Base-by-base conservation (phyloP, 2,113 vertebrate species). In the Solenodon paradoxus region DNA sequence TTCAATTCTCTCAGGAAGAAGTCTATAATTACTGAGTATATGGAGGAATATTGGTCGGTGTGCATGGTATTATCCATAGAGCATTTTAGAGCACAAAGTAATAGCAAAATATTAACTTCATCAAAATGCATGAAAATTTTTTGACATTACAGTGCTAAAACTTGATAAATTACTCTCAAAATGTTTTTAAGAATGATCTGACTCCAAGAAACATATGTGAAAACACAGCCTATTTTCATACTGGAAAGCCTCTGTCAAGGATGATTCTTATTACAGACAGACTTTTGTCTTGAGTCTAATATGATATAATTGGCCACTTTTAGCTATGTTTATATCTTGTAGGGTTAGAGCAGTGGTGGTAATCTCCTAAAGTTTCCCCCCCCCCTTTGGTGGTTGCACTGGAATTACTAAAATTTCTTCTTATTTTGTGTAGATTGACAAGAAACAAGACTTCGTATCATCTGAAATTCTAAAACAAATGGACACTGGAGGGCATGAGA, bases 1-100 rank as follows among this genome's bases (percentile, higher is more conserved):
- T 22, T 89, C 32, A 68, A 28, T 57, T 40, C 59, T 95, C 82
- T 74, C 32, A 69, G 66, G 92, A 84, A 88, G 96, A 96, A 63
- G 47, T n/a, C 78, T 55, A 28, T 17, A 24, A n/a, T 68, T 78
- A 51, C 10, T 72, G 55, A 57, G 16, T 6, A 17, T 42, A 4
- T 24, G 24, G 51, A 49, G 51, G 42, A 57, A 63, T 22, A 3
- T 74, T n/a, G 40, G 53, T 68, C 51, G 15, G 77, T 57, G 80
- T 6, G 16, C 42, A n/a, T 24, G 24, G 13, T 49, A 24, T n/a
- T 90, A 16, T 55, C 88, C 24, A 16, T 5, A 47, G 40, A 12
- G 3, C 15, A 61, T 77, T 61, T 89, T n/a, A 26, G 1, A 51
- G 38, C 49, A 78, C 80, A 68, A n/a, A 28, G 26, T 24, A 64